These are phyloP conservation scores for Neomicropteryx cornuta DNA, from an alignment of 1,140 invertebrate genomes.

Conservation along the genomic window DNA sequence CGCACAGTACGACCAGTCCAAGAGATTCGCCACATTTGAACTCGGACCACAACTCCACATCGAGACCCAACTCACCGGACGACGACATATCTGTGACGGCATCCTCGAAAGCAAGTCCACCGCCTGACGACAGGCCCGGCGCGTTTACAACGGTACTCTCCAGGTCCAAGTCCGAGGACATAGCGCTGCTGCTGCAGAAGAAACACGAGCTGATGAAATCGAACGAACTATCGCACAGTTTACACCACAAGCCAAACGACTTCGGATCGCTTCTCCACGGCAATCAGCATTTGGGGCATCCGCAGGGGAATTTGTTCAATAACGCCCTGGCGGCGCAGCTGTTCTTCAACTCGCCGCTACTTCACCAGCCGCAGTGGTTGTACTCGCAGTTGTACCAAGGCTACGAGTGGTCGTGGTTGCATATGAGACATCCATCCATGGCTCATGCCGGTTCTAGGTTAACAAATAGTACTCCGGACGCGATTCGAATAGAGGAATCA, in stretches of 20 bases:
- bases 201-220: slow-evolving; percentile 15
- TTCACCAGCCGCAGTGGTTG: slow-evolving; percentile 62
- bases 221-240: slow-evolving; percentile 11
- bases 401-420: slow-evolving; percentile 50
- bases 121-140: slow-evolving; percentile 37
- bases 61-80: slow-evolving; percentile 40
- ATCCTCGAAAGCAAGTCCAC: slow-evolving; percentile 33
- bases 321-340: slow-evolving; percentile 56
- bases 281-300: slow-evolving; percentile 30
- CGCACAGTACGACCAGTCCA: slow-evolving; percentile 56
- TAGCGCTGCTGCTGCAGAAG: slow-evolving; percentile 11
- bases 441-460: slow-evolving; percentile 32
- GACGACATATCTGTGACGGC: slow-evolving; percentile 59
- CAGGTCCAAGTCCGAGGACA: slow-evolving; percentile 26
- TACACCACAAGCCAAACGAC: slow-evolving; percentile 17
- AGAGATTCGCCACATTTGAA: slow-evolving; percentile 32
- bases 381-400: slow-evolving; percentile 57
- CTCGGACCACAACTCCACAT: slow-evolving; percentile 25
- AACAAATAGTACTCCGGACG: slow-evolving; percentile 14
- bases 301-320: slow-evolving; percentile 44
- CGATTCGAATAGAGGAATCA: slow-evolving; percentile 14
- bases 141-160: slow-evolving; percentile 39
- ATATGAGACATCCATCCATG: slow-evolving; percentile 34
- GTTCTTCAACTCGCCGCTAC: slow-evolving; percentile 55
- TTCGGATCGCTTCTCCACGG: slow-evolving; percentile 31